Percentiles rank a stretch among this genome's conserved stretches.
Conservation (phyloP, 2,888 invertebrate species). For the Diplolepis rosae region DNA sequence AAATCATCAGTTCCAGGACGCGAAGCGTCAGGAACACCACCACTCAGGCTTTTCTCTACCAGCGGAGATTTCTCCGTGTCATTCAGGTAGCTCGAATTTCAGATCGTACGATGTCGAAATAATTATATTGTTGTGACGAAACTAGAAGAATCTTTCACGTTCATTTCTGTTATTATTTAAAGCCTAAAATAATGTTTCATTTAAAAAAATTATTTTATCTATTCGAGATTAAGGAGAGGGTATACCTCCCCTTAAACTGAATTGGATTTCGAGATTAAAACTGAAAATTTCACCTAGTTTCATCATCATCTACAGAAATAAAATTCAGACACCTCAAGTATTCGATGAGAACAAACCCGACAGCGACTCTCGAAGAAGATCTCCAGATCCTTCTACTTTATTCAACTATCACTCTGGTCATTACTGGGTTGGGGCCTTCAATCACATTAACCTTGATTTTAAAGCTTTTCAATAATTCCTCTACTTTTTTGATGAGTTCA, state of each 20-base stretch:
- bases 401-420: neutral
- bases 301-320: neutral
- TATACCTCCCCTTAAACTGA: no score
- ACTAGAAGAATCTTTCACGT: neutral
- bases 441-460: no score
- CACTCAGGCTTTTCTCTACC: constrained; percentile 74
- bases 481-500: no score
- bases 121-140: neutral
- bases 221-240: no score
- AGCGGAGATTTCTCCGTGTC: constrained; percentile 80
- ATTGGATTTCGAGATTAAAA: no score
- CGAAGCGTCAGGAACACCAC: constrained; percentile 74
- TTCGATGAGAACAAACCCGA: constrained; percentile 28
- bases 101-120: constrained; percentile 40
- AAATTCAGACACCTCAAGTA: neutral
- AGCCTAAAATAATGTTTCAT: no score
- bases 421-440: no score
- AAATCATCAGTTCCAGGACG: constrained; percentile 53
- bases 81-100: constrained; percentile 78
- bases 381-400: neutral
- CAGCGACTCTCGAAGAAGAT: constrained; percentile 23
- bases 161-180: no score
- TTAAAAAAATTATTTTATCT: no score
- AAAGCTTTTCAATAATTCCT: no score
- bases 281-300: constrained; percentile 12